Conservation (phyloP, 2,888 invertebrate species). For the Sycophila texana region DNA sequence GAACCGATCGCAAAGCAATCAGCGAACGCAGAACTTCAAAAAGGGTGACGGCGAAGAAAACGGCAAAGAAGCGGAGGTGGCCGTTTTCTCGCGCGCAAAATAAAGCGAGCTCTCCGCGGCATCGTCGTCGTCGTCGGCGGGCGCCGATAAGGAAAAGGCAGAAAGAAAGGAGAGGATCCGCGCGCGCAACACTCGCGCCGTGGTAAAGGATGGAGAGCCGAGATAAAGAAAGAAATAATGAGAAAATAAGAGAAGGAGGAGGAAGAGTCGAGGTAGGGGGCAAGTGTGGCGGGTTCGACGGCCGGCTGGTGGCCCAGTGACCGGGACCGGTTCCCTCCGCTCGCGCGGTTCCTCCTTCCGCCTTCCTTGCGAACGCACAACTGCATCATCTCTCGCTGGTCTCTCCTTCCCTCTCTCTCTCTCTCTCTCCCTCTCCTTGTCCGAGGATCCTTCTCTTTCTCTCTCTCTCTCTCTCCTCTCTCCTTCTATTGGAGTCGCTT, state of each 20-base stretch:
- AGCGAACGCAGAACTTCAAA: neutral
- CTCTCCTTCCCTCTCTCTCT: constrained; percentile 57
- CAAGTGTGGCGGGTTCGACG: constrained; percentile 74
- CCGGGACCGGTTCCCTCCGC: constrained; percentile 75
- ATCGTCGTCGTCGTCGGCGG: constrained; percentile 1
- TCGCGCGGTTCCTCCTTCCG: constrained; percentile 74
- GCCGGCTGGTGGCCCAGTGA: constrained; percentile 76
- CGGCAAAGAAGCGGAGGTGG: constrained; percentile 44
- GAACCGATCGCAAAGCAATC: neutral
- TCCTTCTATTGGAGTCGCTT: constrained; percentile 27
- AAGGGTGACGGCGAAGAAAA: constrained; percentile 22
- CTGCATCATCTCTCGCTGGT: constrained; percentile 71
- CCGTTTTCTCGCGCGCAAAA: constrained; percentile 40
- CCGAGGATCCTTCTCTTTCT: constrained; percentile 17
- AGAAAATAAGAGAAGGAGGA: constrained; percentile 51
- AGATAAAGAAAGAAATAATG: constrained; percentile 55
- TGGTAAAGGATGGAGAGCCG: constrained; percentile 16
- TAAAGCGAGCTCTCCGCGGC: constrained; percentile 38
- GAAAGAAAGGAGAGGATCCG: constrained; percentile 19
- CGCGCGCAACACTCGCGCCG: neutral
- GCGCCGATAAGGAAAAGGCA: constrained; percentile 34
- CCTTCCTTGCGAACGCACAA: constrained; percentile 76
- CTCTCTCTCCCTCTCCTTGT: constrained; percentile 44
- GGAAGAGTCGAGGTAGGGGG: constrained; percentile 60
- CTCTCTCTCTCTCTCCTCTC: constrained; percentile 41